Evolutionary conservation across 2,888 invertebrate genomes (phyloP), one percentile per base, ranked within the genome.

Genomic region (Caenorhabditis japonica): DNA sequence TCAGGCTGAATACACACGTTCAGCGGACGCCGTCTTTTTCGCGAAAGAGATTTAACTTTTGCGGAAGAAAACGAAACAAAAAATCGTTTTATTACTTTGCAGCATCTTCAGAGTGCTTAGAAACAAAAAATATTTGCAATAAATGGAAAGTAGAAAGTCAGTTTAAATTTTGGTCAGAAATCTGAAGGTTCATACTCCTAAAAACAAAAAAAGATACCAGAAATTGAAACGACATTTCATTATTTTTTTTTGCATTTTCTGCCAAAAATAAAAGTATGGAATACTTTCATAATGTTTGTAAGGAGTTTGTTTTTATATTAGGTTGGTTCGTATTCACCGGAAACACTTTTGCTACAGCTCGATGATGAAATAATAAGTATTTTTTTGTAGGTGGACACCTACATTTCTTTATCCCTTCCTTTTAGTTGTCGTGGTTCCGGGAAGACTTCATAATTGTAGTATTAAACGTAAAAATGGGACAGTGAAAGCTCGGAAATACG

Each of bases 1-100:
- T 70, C 55, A 39, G 70, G 70, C 55, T 61, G 56, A 61, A 70
- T 70, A 55, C 56, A 61, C 61, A 61, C 61, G 70, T 70, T 60
- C 61, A 61, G 34, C 59, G 23, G 27, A 27, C 19, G 39, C 36
- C 27, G 46, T n/a, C 49, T 60, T 60, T 41, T 64, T 33, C n/a
- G n/a, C n/a, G n/a, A n/a, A n/a, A 39, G 43, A 36, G 39, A 44
- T 52, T 68, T 46, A 68, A 59, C 56, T 53, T 39, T 53, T 27
- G 27, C 27, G 23, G 30, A 12, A 25, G 27, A 15, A 25, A 27
- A 33, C 8, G 30, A 10, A 23, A 30, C 36, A 36, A 21, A 19
- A 56, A 49, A 52, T 36, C 23, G 36, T 21, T 27, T 30, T 30
- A 68, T 56, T 36, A 46, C 47, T 47, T 64, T 64, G 47, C 56